These are phyloP conservation scores for Drosophila nr. perissopoda DNA, from an alignment of 2,888 invertebrate species.

Conservation along the genomic window DNA sequence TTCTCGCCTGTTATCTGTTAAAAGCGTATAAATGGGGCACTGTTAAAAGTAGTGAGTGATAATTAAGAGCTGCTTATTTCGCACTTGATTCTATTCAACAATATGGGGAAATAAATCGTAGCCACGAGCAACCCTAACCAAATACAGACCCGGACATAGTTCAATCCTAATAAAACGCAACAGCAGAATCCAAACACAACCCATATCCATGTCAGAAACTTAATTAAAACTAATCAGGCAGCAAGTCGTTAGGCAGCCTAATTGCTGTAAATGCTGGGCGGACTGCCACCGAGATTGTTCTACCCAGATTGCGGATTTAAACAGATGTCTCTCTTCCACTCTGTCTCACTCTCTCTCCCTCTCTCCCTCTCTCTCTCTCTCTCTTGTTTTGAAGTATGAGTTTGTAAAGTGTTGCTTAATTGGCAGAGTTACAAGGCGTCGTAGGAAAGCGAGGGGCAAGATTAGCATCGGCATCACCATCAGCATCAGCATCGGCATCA, in stretches of 20 bases:
- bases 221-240: constrained; percentile 73
- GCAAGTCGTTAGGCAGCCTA: constrained; percentile 35
- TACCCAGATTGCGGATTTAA: constrained; percentile 8
- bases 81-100: constrained; percentile 27
- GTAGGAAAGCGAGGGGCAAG: neutral
- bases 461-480: neutral
- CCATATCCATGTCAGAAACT: constrained; percentile 47
- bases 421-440: constrained; percentile 15
- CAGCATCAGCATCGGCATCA: neutral
- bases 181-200: constrained; percentile 1
- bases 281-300: constrained; percentile 27
- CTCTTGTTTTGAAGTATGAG: constrained; percentile 8
- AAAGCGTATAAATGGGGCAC: neutral
- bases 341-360: neutral
- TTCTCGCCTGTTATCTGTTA: neutral
- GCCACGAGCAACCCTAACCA: constrained; percentile 8
- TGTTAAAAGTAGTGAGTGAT: neutral
- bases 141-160: constrained; percentile 16
- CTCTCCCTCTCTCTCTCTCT: neutral
- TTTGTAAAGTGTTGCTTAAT: constrained; percentile 45
- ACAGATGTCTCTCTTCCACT: neutral
- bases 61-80: constrained; percentile 12
- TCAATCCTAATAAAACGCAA: neutral
- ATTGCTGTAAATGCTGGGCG: constrained; percentile 57
- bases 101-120: neutral